A percentile compares a stretch with the other conserved stretches of the same genome.
phyloP scores from a whole-genome alignment of 2,797 vertebrate genomes.

The Uromys caudimaculatus region DNA sequence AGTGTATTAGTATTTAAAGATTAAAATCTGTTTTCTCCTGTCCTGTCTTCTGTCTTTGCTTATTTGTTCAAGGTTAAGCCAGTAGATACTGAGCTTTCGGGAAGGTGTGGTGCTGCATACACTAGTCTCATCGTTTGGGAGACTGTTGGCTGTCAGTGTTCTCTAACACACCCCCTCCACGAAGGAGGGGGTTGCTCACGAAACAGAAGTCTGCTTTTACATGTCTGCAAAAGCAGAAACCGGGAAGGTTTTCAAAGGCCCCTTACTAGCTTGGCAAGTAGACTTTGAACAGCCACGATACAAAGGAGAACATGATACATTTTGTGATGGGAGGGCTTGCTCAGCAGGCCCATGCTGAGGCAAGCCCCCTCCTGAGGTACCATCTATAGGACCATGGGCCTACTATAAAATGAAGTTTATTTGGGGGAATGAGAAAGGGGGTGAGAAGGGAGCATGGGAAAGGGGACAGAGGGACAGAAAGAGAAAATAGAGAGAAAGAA shows the following conservation, averaged over 20 bases:
- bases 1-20: slow-evolving; percentile 85
- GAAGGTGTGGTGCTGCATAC: neutral
- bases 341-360: neutral
- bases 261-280: neutral
- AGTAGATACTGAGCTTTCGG: neutral
- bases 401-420: neutral
- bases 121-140: neutral
- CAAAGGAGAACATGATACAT: neutral
- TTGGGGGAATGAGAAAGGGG: neutral
- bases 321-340: neutral
- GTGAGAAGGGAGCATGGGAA: neutral
- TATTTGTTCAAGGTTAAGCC: slow-evolving; percentile 65
- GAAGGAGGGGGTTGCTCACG: neutral
- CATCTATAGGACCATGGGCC: neutral
- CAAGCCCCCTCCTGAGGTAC: neutral
- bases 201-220: neutral
- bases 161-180: neutral
- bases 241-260: neutral
- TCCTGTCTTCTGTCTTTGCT: slow-evolving; percentile 57
- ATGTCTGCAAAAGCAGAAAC: neutral
- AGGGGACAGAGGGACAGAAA: neutral
- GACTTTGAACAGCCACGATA: neutral
- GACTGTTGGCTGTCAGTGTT: neutral
- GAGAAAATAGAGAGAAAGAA: neutral
- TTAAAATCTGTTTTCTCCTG: slow-evolving; percentile 84